Conservation (phyloP, 2,888 invertebrate species). For the Caenorhabditis virilis region DNA sequence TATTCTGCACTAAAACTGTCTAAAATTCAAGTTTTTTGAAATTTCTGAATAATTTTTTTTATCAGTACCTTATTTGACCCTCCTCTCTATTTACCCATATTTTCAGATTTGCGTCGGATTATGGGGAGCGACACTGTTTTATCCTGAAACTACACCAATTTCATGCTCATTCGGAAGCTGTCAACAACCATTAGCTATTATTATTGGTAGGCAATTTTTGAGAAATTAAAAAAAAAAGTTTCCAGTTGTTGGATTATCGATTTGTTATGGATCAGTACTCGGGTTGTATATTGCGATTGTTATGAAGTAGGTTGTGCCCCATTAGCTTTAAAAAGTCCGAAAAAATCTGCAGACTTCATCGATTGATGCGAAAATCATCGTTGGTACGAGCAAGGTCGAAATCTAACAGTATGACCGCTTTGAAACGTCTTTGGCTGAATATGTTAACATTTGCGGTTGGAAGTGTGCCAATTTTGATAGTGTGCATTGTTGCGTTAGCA, state of each 20-base stretch:
- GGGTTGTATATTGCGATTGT: constrained; percentile 53
- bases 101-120: constrained; percentile 60
- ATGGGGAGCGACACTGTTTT: constrained; percentile 62
- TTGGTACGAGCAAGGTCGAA: constrained; percentile 24
- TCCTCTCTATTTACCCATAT: no score
- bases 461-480: constrained; percentile 54
- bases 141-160: constrained; percentile 58
- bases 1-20: no score
- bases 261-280: constrained; percentile 54
- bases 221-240: no score
- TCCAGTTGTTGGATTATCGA: constrained; percentile 46
- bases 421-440: constrained; percentile 59
- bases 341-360: constrained; percentile 12
- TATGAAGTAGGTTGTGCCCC: constrained; percentile 24
- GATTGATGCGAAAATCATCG: constrained; percentile 21
- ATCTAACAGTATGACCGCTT: constrained; percentile 43
- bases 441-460: constrained; percentile 56
- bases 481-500: constrained; percentile 55
- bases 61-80: no score
- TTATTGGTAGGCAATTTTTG: constrained; percentile 48
- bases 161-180: constrained; percentile 54
- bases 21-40: no score
- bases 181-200: constrained; percentile 57
- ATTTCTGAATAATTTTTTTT: no score
- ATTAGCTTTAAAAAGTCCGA: background rate